phyloP scores from a whole-genome alignment of 2,797 vertebrate species.

The Enoplosus armatus region DNA sequence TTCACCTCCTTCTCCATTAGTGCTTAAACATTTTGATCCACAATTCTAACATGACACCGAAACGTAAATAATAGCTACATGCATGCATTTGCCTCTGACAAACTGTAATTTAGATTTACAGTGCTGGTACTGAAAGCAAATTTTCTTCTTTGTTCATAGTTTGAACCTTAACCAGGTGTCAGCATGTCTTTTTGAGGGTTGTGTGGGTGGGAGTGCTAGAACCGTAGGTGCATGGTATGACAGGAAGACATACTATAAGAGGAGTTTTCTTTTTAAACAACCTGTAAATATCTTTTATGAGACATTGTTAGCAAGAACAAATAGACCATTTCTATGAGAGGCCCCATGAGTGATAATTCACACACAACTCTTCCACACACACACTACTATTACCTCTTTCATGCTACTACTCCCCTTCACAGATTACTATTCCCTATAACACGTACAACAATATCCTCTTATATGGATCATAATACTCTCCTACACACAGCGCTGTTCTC shows the following conservation, averaged over 20 bases:
- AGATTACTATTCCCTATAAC: background rate
- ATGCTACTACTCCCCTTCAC: background rate
- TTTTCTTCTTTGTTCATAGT: constrained; percentile 20
- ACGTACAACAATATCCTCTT: background rate
- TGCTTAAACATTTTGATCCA: constrained; percentile 15
- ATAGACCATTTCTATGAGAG: background rate
- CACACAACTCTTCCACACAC: background rate
- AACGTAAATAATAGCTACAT: constrained; percentile 28
- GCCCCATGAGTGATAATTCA: background rate
- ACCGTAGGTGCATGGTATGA: background rate
- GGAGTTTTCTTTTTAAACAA: background rate
- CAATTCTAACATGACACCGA: constrained; percentile 12
- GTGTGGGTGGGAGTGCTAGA: background rate
- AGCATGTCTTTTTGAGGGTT: background rate
- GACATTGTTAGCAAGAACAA: background rate
- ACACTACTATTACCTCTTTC: background rate
- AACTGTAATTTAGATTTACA: constrained; percentile 52
- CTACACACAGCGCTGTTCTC: background rate
- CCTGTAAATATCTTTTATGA: constrained; percentile 7
- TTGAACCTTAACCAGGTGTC: constrained; percentile 1
- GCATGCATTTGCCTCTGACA: constrained; percentile 43
- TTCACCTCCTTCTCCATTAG: constrained; percentile 14
- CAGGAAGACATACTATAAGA: background rate
- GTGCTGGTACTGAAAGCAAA: constrained; percentile 21
- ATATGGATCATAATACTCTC: background rate